phyloP scores from a whole-genome alignment of 1,140 invertebrate species.

The Drosophila lacertosa region DNA sequence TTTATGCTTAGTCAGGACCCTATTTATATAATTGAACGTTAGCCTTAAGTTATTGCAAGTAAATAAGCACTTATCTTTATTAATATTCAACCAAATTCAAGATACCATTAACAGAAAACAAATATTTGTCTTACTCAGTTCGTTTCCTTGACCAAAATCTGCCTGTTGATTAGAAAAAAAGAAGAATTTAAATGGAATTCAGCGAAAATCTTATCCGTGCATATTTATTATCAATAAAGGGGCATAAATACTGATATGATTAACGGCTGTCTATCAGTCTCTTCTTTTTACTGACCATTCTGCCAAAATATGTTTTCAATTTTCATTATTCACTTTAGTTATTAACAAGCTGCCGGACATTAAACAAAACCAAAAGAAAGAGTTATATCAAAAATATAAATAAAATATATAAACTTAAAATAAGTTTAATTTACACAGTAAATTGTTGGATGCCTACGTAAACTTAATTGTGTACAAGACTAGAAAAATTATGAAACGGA shows the following conservation, averaged over 20 bases:
- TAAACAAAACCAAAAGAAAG: neutral
- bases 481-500: neutral
- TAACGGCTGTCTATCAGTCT: constrained; percentile 19
- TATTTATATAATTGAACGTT: neutral
- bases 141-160: constrained; percentile 3
- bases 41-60: neutral
- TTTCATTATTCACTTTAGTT: constrained; percentile 33
- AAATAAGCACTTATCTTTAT: neutral
- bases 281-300: neutral
- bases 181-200: constrained; percentile 6
- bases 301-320: constrained; percentile 13
- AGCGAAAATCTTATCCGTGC: constrained; percentile 20
- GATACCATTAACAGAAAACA: neutral
- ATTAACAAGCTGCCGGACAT: neutral
- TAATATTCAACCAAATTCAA: neutral
- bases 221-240: constrained; percentile 37
- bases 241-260: constrained; percentile 3
- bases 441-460: neutral
- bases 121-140: neutral
- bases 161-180: constrained; percentile 9
- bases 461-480: neutral
- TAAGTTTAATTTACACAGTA: neutral
- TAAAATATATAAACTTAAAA: neutral
- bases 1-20: too few species aligned
- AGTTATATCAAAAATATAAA: neutral